Conservation (phyloP, 1,140 invertebrate species). For the Carcinoscorpius rotundicauda region DNA sequence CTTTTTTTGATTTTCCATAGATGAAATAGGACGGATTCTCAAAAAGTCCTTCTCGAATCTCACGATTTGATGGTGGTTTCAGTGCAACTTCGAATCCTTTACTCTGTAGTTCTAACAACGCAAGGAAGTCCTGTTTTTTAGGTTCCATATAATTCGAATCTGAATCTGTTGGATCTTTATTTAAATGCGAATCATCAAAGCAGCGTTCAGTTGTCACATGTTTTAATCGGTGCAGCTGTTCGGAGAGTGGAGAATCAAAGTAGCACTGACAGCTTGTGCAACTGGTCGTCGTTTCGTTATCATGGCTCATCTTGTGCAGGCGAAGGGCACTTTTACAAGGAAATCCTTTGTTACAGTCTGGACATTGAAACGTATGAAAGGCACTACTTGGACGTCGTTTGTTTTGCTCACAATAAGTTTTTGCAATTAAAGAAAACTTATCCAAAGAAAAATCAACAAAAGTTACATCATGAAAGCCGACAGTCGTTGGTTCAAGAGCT, state of each 20-base stretch:
- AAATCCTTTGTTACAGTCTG: slow-evolving; percentile 55
- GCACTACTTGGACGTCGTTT: slow-evolving; percentile 47
- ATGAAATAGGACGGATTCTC: slow-evolving; percentile 22
- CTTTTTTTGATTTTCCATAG: slow-evolving; percentile 31
- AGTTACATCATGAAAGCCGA: slow-evolving; percentile 58
- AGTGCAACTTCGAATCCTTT: slow-evolving; percentile 20
- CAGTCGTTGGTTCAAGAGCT: neutral
- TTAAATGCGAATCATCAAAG: slow-evolving; percentile 10
- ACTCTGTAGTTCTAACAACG: slow-evolving; percentile 54
- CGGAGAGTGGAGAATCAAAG: slow-evolving; percentile 27
- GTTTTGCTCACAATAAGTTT: slow-evolving; percentile 54
- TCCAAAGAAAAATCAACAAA: slow-evolving; percentile 62
- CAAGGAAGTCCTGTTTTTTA: slow-evolving; percentile 59
- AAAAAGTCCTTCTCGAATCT: slow-evolving; percentile 16
- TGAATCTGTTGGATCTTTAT: slow-evolving; percentile 7
- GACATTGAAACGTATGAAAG: slow-evolving; percentile 52
- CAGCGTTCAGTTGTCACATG: slow-evolving; percentile 27
- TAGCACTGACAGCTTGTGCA: slow-evolving; percentile 29
- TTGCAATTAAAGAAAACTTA: slow-evolving; percentile 63
- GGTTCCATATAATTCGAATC: neutral
- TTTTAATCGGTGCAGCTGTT: slow-evolving; percentile 31
- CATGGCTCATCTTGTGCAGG: slow-evolving; percentile 9
- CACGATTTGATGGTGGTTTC: neutral
- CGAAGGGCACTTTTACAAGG: slow-evolving; percentile 52
- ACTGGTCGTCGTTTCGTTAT: slow-evolving; percentile 7